Evolutionary conservation across 2,797 vertebrate genomes (phyloP).

Genomic region (Paguma larvata): DNA sequence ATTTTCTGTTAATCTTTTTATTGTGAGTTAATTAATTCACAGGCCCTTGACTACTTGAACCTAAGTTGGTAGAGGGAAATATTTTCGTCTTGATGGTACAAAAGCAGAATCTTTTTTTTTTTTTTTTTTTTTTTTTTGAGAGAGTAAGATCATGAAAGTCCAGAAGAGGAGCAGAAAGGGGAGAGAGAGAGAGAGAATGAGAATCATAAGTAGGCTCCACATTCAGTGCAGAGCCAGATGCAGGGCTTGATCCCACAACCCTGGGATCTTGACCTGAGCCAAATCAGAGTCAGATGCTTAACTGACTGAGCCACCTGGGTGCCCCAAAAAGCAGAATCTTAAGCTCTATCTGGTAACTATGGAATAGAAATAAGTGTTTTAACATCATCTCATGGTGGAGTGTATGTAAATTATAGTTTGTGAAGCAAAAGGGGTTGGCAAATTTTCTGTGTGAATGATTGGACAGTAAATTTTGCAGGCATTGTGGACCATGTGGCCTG

Average conservation of each 20-base stretch:
- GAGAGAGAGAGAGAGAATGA: too few relatives aligned
- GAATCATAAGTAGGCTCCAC: too few relatives aligned
- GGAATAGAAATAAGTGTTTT: not conserved
- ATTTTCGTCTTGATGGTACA: not conserved
- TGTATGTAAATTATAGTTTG: not conserved
- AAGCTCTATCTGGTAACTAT: not conserved
- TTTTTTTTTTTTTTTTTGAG: too few relatives aligned
- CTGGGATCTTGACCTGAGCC: too few relatives aligned
- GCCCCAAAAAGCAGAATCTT: not conserved
- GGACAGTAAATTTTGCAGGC: not conserved
- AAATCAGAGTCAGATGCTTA: too few relatives aligned
- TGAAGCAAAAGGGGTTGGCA: not conserved
- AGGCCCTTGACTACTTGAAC: not conserved
- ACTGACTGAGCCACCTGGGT: too few relatives aligned
- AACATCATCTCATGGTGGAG: not conserved
- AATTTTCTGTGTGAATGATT: not conserved
- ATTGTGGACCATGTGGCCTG: not conserved
- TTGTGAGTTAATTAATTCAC: slow-evolving; percentile 19
- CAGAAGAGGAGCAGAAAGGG: too few relatives aligned
- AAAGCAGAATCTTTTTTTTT: not conserved
- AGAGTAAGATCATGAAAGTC: too few relatives aligned
- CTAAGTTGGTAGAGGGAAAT: not conserved
- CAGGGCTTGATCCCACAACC: too few relatives aligned
- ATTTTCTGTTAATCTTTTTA: not conserved
- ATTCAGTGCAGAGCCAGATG: too few relatives aligned